A percentile compares a stretch with the other conserved stretches of the same genome.
Conservation (phyloP, 2,888 invertebrate genomes). For the Stictocephala bisonia region DNA sequence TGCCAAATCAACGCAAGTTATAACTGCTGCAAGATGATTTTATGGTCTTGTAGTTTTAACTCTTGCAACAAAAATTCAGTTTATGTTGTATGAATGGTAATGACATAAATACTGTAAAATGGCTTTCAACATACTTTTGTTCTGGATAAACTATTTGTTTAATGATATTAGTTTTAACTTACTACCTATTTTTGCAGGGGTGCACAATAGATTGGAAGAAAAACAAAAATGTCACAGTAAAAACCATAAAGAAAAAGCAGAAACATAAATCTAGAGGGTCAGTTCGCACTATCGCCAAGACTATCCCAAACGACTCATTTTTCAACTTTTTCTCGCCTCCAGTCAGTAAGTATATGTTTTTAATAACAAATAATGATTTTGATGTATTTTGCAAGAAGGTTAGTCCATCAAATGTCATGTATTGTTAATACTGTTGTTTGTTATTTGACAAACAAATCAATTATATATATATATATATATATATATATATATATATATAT, state of each 20-base stretch:
- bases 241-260: constrained; percentile 97
- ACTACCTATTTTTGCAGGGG: constrained; percentile 69
- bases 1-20: neutral
- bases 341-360: constrained; percentile 63
- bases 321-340: constrained; percentile 99
- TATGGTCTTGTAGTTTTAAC: constrained; percentile 29
- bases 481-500: too few relatives aligned
- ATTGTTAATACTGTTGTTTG: too few relatives aligned
- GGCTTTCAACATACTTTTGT: too few relatives aligned
- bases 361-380: too few relatives aligned
- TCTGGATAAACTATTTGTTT: too few relatives aligned
- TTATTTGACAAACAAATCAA: too few relatives aligned
- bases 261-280: constrained; percentile 97
- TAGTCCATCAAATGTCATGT: too few relatives aligned
- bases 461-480: too few relatives aligned
- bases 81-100: too few relatives aligned
- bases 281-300: constrained; percentile 94
- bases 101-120: too few relatives aligned
- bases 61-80: constrained; percentile 41
- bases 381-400: constrained; percentile 13
- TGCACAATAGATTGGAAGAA: constrained; percentile 98
- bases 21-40: neutral
- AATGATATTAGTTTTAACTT: too few relatives aligned
- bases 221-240: constrained; percentile 96
- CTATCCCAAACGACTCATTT: constrained; percentile 97